A percentile compares a stretch with the other conserved stretches of the same genome.
phyloP scores from a whole-genome alignment of 2,888 invertebrate species.

The Euzophera pinguis region DNA sequence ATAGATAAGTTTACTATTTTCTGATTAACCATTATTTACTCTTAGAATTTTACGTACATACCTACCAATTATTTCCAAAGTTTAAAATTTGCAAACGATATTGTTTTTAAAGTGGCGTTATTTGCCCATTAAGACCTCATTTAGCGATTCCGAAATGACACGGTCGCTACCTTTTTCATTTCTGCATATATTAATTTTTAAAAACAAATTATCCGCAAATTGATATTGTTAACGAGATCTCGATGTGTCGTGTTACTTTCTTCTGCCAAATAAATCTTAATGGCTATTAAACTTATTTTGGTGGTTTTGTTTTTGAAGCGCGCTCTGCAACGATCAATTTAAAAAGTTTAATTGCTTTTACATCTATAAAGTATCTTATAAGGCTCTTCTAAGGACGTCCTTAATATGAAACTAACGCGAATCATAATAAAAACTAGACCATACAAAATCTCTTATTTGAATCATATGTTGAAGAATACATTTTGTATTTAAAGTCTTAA shows the following conservation, averaged over 20 bases:
- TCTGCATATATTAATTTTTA: conserved; percentile 26
- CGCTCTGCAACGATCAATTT: neutral
- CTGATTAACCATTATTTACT: too few species aligned
- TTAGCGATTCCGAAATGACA: conserved; percentile 34
- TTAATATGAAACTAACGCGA: neutral
- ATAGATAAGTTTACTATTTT: too few species aligned
- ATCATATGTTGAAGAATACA: too few species aligned
- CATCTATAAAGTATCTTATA: conserved; percentile 5
- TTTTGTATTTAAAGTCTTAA: too few species aligned
- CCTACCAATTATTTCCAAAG: too few species aligned
- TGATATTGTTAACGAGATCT: conserved; percentile 15
- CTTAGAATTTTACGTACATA: too few species aligned
- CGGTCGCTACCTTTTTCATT: conserved; percentile 28
- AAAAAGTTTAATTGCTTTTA: conserved; percentile 1
- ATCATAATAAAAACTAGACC: too few species aligned
- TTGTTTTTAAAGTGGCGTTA: conserved; percentile 25
- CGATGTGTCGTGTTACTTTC: conserved; percentile 5
- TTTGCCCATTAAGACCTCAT: conserved; percentile 27
- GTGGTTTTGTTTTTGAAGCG: neutral
- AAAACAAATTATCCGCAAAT: conserved; percentile 18
- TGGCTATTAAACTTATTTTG: conserved; percentile 6
- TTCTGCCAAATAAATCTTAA: conserved; percentile 11
- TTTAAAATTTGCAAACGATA: conserved; percentile 21
- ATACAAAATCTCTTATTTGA: too few species aligned
- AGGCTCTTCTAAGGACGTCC: neutral